Evolutionary conservation across 1,140 invertebrate species (phyloP).

Genomic region (Megathymus violae): DNA sequence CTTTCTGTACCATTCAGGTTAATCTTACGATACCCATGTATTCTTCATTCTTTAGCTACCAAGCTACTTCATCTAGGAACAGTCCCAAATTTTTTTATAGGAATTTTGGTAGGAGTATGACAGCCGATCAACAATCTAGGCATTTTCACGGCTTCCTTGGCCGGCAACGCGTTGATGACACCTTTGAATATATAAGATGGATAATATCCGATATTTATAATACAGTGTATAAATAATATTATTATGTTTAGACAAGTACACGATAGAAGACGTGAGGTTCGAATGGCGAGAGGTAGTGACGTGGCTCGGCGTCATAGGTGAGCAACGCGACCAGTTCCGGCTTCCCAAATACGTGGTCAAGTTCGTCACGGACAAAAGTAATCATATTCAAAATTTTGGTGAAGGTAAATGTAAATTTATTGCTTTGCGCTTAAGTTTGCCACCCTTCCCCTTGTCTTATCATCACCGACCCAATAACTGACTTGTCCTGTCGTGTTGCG

Average conservation of each 20-base stretch:
- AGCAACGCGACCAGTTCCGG: constrained; percentile 82
- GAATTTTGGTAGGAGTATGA: too few species aligned
- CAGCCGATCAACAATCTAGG: too few species aligned
- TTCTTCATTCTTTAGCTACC: too few species aligned
- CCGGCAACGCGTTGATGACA: too few species aligned
- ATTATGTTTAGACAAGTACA: constrained; percentile 84
- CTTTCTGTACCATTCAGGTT: too few species aligned
- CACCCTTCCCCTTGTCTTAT: constrained; percentile 55
- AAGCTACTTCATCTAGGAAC: too few species aligned
- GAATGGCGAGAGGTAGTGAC: constrained; percentile 84
- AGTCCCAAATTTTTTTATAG: too few species aligned
- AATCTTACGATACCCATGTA: too few species aligned
- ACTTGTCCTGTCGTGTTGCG: constrained; percentile 7
- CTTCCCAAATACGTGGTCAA: constrained; percentile 86
- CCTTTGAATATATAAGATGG: too few species aligned
- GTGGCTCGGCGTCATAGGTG: constrained; percentile 76
- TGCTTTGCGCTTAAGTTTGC: constrained; percentile 80
- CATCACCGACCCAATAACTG: constrained; percentile 50
- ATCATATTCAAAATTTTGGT: constrained; percentile 85
- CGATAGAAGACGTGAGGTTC: constrained; percentile 84
- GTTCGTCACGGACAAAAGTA: constrained; percentile 84
- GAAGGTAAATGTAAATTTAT: constrained; percentile 85
- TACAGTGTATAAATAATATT: too few species aligned
- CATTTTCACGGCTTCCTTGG: too few species aligned
- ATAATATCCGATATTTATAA: too few species aligned